Evolutionary conservation across 2,797 vertebrate species (phyloP).

Genomic region (Hirundo rustica): DNA sequence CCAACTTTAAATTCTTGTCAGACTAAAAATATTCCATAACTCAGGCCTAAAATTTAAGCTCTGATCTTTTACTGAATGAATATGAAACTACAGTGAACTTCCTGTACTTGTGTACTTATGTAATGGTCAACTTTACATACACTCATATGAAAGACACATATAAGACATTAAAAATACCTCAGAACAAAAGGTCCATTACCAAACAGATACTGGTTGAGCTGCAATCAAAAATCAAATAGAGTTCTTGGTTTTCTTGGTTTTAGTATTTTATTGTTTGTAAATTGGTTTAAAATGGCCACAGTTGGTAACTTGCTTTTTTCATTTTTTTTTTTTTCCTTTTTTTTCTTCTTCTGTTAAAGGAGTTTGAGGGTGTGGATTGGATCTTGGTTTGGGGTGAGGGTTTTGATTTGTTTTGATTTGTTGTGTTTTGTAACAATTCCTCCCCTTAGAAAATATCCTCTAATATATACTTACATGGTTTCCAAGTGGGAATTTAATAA

Average conservation of each 20-base stretch:
- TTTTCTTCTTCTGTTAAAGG: neutral
- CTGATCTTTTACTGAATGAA: neutral
- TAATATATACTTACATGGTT: neutral
- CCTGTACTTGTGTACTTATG: neutral
- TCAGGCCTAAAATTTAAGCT: neutral
- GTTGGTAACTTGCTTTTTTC: neutral
- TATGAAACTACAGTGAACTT: neutral
- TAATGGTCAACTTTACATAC: neutral
- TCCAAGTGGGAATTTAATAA: neutral
- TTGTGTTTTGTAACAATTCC: neutral
- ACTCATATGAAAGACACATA: neutral
- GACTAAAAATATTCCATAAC: neutral
- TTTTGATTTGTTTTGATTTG: neutral
- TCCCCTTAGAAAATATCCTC: neutral
- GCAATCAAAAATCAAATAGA: neutral
- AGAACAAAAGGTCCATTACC: neutral
- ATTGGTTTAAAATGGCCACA: neutral
- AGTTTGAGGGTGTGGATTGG: neutral
- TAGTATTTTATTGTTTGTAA: neutral
- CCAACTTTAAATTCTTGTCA: neutral
- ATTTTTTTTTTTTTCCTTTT: neutral
- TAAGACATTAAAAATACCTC: neutral
- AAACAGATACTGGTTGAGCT: neutral
- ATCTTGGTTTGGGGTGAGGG: rapidly evolving
- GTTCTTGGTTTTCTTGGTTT: neutral